Base-by-base conservation (phyloP, 2,113 vertebrate species). In the Microtus montanus region DNA sequence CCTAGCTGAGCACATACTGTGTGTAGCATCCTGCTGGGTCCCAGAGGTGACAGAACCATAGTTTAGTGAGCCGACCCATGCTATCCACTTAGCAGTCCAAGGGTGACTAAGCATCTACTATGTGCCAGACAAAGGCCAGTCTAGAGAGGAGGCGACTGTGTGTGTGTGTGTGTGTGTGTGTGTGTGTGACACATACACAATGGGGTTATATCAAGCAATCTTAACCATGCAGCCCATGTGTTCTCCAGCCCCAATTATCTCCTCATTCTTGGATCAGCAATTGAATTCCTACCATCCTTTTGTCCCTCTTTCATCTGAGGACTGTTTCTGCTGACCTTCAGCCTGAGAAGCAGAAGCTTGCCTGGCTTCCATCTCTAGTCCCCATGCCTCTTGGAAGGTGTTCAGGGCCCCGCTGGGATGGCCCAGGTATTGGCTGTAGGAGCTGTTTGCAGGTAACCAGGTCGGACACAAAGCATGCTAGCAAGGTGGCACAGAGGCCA, bases 401-500 rank as follows among this genome's bases (percentile, higher is more conserved):
- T 1, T 1, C 52, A 84, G 91, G 89, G 64, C 95, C 96, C 87
- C 86, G 35, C 68, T 24, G 70, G 96, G 97, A 94, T 88, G 95
- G 94, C 41, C 74, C 20, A 35, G 20, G 92, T 89, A 91, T 95
- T 47, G 30, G 75, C 33, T 87, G 35, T 47, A 87, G 93, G 93
- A 80, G 95, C 86, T 47, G 87, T 95, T 87, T 91, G 97, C 83
- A 77, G 96, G 83, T 71, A 71, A 54, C 17, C 47, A 41, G 7
- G 38, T 64, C 0, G 13, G 80, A 38, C 93, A 91, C 93, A 28
- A 54, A 97, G 88, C 58, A 20, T 80, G 11, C 58, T 96, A n/a
- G 94, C 92, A 92, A 87, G 74, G 95, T 95, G 94, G 79, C 95
- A 85, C 93, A 93, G 96, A 96, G 97, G 97, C 84, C 92, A 93